Percentiles rank a stretch among this genome's conserved stretches.
Evolutionary conservation across 2,797 vertebrate species (phyloP).

Genomic region (Phoeniculus purpureus): DNA sequence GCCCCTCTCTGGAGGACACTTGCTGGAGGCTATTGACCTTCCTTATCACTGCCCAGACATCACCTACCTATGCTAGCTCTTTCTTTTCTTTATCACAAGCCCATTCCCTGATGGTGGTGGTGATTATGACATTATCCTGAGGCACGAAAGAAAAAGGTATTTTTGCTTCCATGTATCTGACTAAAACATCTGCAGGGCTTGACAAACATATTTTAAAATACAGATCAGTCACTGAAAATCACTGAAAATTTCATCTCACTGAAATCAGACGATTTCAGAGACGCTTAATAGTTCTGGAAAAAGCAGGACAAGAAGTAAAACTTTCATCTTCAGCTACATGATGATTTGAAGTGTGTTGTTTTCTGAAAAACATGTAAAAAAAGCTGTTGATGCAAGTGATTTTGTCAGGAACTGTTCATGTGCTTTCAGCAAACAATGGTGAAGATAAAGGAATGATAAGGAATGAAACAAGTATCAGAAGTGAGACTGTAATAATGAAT

Average conservation of each 20-base stretch:
- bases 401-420: neutral
- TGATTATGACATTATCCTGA: neutral
- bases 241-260: no score
- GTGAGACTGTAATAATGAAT: neutral
- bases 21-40: neutral
- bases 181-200: neutral
- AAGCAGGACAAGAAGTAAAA: neutral
- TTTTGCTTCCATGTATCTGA: neutral
- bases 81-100: neutral
- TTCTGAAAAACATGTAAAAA: neutral
- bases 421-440: neutral
- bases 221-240: neutral
- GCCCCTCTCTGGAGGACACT: neutral
- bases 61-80: neutral
- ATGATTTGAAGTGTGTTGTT: neutral
- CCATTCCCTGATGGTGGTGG: neutral
- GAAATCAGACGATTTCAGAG: neutral
- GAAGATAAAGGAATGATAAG: neutral
- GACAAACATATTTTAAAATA: neutral
- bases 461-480: slow-evolving; percentile 6
- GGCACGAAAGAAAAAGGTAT: neutral
- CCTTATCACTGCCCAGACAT: neutral
- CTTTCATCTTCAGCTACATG: neutral
- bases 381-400: neutral
- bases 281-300: neutral